Evolutionary conservation across 2,113 vertebrate genomes (phyloP).

Genomic region (Vidua chalybeata): DNA sequence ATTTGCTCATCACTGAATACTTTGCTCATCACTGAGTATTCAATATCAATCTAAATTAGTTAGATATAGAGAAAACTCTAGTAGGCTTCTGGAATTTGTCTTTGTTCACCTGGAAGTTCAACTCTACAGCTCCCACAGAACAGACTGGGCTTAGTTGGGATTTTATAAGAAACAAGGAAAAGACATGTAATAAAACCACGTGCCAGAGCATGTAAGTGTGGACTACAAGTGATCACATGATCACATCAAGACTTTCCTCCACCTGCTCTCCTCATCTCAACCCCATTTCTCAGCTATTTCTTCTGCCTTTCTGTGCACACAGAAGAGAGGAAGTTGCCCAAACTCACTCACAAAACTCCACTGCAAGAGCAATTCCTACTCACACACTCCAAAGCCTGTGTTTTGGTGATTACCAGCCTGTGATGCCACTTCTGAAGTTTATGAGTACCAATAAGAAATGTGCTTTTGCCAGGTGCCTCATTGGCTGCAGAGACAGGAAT

Average conservation of each 20-base stretch:
- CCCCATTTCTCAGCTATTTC: neutral
- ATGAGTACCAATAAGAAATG: accelerated
- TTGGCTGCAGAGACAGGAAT: neutral
- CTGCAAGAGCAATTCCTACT: accelerated
- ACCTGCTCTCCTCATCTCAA: neutral
- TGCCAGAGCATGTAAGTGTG: neutral
- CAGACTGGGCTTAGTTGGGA: neutral
- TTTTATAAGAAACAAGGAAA: neutral
- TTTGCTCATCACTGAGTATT: neutral
- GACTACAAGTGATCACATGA: neutral
- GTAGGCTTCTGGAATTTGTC: neutral
- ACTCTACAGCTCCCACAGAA: neutral
- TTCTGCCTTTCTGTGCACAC: neutral
- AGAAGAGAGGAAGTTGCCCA: neutral
- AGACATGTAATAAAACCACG: neutral
- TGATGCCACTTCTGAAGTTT: neutral
- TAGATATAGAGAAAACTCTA: neutral
- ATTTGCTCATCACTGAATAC: neutral
- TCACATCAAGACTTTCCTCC: neutral
- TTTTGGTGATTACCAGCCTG: neutral
- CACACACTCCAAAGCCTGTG: neutral
- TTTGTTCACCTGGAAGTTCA: neutral
- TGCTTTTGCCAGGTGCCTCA: neutral
- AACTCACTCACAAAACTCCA: neutral
- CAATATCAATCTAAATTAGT: neutral